These are phyloP conservation scores for Nestor notabilis DNA, from an alignment of 2,113 vertebrate genomes.

Conservation along the genomic window DNA sequence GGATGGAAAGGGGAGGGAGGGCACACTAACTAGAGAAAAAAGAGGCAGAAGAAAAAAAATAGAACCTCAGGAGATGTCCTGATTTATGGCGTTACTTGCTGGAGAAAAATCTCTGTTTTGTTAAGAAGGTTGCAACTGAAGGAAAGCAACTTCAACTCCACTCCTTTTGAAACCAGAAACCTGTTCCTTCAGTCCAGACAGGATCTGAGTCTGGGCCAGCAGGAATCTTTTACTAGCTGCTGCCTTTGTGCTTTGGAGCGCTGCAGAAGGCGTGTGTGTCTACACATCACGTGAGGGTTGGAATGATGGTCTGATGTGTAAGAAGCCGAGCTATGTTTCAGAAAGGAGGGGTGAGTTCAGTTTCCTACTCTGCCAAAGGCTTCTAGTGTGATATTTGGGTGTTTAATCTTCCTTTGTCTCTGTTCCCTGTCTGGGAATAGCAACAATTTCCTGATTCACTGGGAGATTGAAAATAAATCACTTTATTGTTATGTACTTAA, in stretches of 20 bases:
- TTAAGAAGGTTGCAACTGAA: constrained; percentile 37
- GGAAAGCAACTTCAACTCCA: neutral
- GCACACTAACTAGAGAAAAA: neutral
- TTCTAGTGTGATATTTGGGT: constrained; percentile 35
- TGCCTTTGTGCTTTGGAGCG: constrained; percentile 28
- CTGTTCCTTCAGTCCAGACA: constrained; percentile 29
- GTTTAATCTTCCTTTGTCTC: constrained; percentile 54
- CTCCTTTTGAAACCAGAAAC: constrained; percentile 72
- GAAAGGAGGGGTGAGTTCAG: constrained; percentile 52
- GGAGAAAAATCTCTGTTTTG: constrained; percentile 21
- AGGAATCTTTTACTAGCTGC: constrained; percentile 52
- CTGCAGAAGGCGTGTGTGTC: neutral
- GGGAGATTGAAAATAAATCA: constrained; percentile 40
- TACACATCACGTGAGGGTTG: neutral
- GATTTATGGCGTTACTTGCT: constrained; percentile 66
- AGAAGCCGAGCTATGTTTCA: constrained; percentile 19
- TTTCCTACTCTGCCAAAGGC: constrained; percentile 44
- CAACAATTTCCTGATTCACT: constrained; percentile 29
- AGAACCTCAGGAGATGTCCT: constrained; percentile 20
- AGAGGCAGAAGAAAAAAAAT: neutral
- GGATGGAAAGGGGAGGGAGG: constrained; percentile 49
- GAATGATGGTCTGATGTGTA: constrained; percentile 6
- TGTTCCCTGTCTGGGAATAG: constrained; percentile 27
- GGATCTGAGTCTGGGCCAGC: constrained; percentile 55
- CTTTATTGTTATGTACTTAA: constrained; percentile 1